Base-by-base conservation (phyloP, 2,797 vertebrate genomes). In the Platalea minor region DNA sequence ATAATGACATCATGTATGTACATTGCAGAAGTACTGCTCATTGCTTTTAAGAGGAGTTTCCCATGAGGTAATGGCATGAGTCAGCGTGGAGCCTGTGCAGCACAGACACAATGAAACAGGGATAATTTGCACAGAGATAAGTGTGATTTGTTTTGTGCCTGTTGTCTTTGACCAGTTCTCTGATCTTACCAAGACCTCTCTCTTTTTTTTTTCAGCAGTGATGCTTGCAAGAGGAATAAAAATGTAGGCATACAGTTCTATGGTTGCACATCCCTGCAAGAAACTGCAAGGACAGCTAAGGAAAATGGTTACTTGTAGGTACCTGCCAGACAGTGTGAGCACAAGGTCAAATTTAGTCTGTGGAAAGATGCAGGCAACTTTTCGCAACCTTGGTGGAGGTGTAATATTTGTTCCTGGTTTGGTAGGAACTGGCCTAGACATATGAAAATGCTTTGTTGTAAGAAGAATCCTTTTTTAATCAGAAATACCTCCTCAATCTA, bases 31-130 rank as follows among this genome's bases (percentile, higher is more conserved):
- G 57, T 88, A 73, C 82, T 81, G 74, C 82, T 78, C 69, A 85
- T 63, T 51, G 51, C 41, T 89, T 97, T 91, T 92, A 69, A 96
- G 93, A 85, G 53, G 59, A 97, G 53, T 83, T 97, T 97, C 97
- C 90, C 96, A 97, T 96, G 96, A 96, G 74, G 69, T 97, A 97
- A 97, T 94, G 94, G 50, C 43, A 54, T 96, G 96, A 98, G 77
- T 97, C 96, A 97, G 73, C 61, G 2, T 43, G 41, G 53, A 78
- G 68, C 74, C 61, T 86, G 21, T 59, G 41, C 17, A 54, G 41
- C 41, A 92, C 67, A 91, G 39, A 74, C 90, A 65, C 86, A 89
- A 84, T 2, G 84, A 96, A 91, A 85, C 50, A 79, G 77, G 72
- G 61, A 10, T 88, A 93, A 89, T 91, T 90, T 94, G 33, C 53